phyloP scores from a whole-genome alignment of 2,888 invertebrate genomes.

The Mythimna impura region DNA sequence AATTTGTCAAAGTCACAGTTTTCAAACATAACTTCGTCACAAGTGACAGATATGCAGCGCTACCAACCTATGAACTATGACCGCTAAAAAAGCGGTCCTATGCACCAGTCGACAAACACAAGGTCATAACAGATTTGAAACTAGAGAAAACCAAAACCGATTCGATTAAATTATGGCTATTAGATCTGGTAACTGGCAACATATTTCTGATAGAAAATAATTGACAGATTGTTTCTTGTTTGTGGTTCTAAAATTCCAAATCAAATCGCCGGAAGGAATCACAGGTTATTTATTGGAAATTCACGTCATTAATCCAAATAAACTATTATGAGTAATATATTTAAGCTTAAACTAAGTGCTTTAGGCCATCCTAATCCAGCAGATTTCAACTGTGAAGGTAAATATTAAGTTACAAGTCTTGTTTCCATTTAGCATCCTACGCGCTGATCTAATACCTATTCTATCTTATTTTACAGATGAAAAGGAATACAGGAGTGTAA shows the following conservation, averaged over 20 bases:
- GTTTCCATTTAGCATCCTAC: background rate
- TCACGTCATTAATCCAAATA: constrained; percentile 17
- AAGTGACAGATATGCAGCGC: constrained; percentile 25
- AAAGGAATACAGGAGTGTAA: constrained; percentile 94
- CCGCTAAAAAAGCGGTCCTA: background rate
- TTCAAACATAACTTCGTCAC: background rate
- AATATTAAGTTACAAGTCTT: constrained; percentile 60
- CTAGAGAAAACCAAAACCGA: no score
- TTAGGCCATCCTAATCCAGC: constrained; percentile 94
- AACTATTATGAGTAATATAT: constrained; percentile 90
- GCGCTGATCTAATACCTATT: constrained; percentile 9
- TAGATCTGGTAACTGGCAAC: constrained; percentile 3
- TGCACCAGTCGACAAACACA: background rate
- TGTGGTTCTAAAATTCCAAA: constrained; percentile 30
- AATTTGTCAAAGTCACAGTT: constrained; percentile 14
- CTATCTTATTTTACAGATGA: constrained; percentile 91
- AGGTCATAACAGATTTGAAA: no score
- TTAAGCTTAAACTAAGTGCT: constrained; percentile 94
- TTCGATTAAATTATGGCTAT: background rate
- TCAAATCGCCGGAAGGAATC: constrained; percentile 36
- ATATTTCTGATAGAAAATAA: background rate
- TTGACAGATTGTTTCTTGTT: constrained; percentile 34
- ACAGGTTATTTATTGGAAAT: constrained; percentile 36
- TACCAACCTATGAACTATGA: constrained; percentile 23
- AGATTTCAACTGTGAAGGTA: constrained; percentile 93